Evolutionary conservation across 2,113 vertebrate genomes (phyloP).

Genomic region (Notiomystis cincta): DNA sequence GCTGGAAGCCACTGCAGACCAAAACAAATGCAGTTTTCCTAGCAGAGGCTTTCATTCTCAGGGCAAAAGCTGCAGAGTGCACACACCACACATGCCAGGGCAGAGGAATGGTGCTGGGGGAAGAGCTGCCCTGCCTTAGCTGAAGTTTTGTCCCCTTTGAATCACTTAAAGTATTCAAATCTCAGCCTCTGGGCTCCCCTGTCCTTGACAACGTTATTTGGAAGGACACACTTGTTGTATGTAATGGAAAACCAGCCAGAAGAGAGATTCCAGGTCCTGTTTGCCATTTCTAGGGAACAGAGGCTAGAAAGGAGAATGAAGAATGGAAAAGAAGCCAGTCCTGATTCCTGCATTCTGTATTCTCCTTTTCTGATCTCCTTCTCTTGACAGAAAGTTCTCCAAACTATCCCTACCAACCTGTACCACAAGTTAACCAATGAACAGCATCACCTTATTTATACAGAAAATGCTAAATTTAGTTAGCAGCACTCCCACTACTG

Average conservation of each 20-base stretch:
- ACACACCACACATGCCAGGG: not conserved
- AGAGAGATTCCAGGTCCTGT: not conserved
- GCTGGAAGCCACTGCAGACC: not conserved
- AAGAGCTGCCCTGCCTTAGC: not conserved
- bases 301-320: not conserved
- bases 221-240: slow-evolving; percentile 1
- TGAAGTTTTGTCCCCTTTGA: not conserved
- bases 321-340: not conserved
- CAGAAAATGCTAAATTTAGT: not conserved
- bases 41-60: not conserved
- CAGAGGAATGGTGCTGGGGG: not conserved
- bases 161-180: not conserved
- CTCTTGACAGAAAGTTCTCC: not conserved
- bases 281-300: not conserved
- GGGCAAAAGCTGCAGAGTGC: not conserved
- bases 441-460: not conserved
- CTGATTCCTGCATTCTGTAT: not conserved
- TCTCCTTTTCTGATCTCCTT: not conserved
- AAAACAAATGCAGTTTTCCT: not conserved
- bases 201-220: slow-evolving; percentile 19
- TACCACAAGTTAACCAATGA: not conserved
- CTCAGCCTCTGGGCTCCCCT: not conserved
- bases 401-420: not conserved
- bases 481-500: not conserved
- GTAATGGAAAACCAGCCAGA: slow-evolving; percentile 22